Percentiles rank a stretch among this genome's conserved stretches.
phyloP scores from a whole-genome alignment of 2,888 invertebrate genomes.

The Idaea straminata region DNA sequence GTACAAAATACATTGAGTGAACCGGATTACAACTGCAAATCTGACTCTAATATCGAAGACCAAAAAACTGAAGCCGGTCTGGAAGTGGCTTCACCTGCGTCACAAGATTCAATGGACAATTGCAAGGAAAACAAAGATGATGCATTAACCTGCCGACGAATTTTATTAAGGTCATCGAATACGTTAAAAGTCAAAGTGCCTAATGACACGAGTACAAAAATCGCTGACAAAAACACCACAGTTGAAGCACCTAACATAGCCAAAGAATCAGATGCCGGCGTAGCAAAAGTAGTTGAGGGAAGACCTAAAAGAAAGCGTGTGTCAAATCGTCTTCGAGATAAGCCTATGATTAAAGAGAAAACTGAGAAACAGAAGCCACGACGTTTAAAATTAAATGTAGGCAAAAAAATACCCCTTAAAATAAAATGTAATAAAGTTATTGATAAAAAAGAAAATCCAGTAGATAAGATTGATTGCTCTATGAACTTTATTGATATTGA shows the following conservation, averaged over 20 bases:
- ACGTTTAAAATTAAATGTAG: neutral
- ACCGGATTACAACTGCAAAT: neutral
- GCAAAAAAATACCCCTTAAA: neutral
- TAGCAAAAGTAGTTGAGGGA: neutral
- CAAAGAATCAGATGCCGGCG: neutral
- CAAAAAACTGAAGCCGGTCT: neutral
- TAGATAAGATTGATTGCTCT: neutral
- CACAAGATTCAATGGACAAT: slow-evolving; percentile 26
- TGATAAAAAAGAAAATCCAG: neutral
- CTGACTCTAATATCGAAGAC: neutral
- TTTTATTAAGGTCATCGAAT: slow-evolving; percentile 50
- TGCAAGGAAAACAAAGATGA: slow-evolving; percentile 42
- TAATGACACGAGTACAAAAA: neutral
- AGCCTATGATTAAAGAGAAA: neutral
- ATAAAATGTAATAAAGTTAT: neutral
- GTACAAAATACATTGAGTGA: neutral
- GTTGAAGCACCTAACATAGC: neutral
- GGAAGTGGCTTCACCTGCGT: slow-evolving; percentile 5
- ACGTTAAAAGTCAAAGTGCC: slow-evolving; percentile 26
- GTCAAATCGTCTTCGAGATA: neutral
- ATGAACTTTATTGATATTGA: slow-evolving; percentile 35
- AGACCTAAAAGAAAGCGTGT: neutral
- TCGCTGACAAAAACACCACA: neutral
- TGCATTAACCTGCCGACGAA: slow-evolving; percentile 34
- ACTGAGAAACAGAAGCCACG: neutral